phyloP scores from a whole-genome alignment of 1,140 invertebrate species.

The Drosophila trapezifrons region DNA sequence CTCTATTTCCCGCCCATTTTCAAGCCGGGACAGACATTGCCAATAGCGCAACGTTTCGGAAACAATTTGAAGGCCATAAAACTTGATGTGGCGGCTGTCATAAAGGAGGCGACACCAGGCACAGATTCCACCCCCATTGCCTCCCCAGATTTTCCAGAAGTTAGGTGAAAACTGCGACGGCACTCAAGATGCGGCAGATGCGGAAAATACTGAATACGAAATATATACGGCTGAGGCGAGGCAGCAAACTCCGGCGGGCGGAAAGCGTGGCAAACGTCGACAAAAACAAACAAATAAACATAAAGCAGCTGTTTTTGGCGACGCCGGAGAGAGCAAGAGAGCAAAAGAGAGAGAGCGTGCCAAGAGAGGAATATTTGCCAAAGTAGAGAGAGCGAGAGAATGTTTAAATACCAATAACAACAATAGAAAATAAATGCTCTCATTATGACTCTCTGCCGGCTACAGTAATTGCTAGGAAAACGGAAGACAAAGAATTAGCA shows the following conservation, averaged over 20 bases:
- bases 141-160: conserved; percentile 20
- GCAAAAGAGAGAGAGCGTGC: background rate
- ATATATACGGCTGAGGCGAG: conserved; percentile 21
- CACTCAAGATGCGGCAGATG: conserved; percentile 45
- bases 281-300: conserved; percentile 79
- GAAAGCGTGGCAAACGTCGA: conserved; percentile 42
- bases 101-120: conserved; percentile 57
- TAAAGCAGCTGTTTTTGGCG: conserved; percentile 75
- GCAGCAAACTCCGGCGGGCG: conserved; percentile 29
- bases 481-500: background rate
- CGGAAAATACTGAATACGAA: conserved; percentile 26
- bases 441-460: conserved; percentile 51
- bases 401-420: conserved; percentile 1
- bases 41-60: conserved; percentile 75
- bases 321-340: conserved; percentile 26
- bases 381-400: conserved; percentile 11
- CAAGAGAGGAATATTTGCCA: conserved; percentile 8
- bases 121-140: conserved; percentile 28
- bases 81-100: conserved; percentile 70
- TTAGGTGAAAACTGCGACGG: conserved; percentile 49
- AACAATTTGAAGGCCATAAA: conserved; percentile 82
- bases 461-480: conserved; percentile 10
- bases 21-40: conserved; percentile 33
- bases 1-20: conserved; percentile 18
- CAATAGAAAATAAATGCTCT: conserved; percentile 13